phyloP scores from a whole-genome alignment of 2,888 invertebrate species.

The Aradus depressus region DNA sequence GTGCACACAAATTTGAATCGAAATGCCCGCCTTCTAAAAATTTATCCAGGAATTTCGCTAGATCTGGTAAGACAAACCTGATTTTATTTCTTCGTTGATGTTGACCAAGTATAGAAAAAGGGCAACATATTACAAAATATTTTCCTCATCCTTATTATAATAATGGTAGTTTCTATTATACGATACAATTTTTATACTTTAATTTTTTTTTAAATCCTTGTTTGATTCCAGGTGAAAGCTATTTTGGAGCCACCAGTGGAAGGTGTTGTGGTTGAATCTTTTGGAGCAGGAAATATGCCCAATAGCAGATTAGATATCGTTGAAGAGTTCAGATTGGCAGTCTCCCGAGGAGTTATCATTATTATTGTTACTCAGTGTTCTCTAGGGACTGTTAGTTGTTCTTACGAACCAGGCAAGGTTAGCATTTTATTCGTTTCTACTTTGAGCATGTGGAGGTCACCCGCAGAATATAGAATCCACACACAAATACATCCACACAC shows the following conservation, averaged over 20 bases:
- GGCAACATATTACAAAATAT: too few species aligned
- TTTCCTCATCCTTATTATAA: too few species aligned
- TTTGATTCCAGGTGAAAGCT: conserved; percentile 42
- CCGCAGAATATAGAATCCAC: too few species aligned
- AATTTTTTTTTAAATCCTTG: neutral
- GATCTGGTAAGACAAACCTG: conserved; percentile 48
- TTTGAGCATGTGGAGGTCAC: too few species aligned
- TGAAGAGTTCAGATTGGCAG: conserved; percentile 55
- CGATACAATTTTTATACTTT: neutral
- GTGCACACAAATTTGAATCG: conserved; percentile 64
- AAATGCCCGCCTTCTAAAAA: conserved; percentile 73
- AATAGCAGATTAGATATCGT: conserved; percentile 70
- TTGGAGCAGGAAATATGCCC: conserved; percentile 89
- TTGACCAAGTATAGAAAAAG: neutral
- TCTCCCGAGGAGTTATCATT: conserved; percentile 66
- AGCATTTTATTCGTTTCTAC: too few species aligned
- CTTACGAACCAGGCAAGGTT: conserved; percentile 78
- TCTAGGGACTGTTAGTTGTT: conserved; percentile 63
- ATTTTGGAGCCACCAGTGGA: conserved; percentile 64
- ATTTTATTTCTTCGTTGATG: neutral
- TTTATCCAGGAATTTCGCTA: conserved; percentile 84
- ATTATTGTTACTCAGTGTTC: conserved; percentile 88
- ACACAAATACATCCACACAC: too few species aligned
- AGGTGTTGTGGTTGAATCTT: conserved; percentile 82
- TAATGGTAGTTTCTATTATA: neutral